phyloP scores from a whole-genome alignment of 2,797 vertebrate genomes.

The Hippocampus kuda region DNA sequence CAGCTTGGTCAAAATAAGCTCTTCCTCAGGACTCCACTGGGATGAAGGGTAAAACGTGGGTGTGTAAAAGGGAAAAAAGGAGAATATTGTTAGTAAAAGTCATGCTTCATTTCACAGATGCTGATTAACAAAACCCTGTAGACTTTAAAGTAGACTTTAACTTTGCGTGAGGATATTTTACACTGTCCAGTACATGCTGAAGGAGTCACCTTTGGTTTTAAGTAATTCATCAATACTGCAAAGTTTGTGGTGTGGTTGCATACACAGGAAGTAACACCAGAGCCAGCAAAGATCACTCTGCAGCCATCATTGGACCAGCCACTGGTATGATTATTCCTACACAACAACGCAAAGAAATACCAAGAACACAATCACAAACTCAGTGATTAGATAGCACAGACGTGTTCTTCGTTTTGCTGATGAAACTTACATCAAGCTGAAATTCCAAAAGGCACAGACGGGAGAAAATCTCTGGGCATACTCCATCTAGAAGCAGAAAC shows the following conservation, averaged over 20 bases:
- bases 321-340: constrained; percentile 40
- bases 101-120: neutral
- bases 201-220: constrained; percentile 57
- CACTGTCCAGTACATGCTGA: neutral
- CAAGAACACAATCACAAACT: neutral
- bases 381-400: too few relatives aligned
- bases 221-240: constrained; percentile 73
- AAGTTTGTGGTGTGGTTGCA: constrained; percentile 79
- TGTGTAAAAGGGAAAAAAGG: neutral
- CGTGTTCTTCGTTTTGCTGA: neutral
- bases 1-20: constrained; percentile 70
- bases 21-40: constrained; percentile 69
- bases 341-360: constrained; percentile 11
- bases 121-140: neutral
- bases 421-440: constrained; percentile 65
- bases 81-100: neutral
- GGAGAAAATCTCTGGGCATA: constrained; percentile 47
- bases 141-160: neutral
- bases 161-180: neutral
- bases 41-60: constrained; percentile 12
- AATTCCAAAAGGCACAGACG: constrained; percentile 71
- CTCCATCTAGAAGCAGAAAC: constrained; percentile 53
- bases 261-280: constrained; percentile 60
- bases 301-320: constrained; percentile 71
- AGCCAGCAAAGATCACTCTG: constrained; percentile 41